A percentile compares a stretch with the other conserved stretches of the same genome.
Conservation (phyloP, 2,888 invertebrate genomes). For the Parnassius apollo region DNA sequence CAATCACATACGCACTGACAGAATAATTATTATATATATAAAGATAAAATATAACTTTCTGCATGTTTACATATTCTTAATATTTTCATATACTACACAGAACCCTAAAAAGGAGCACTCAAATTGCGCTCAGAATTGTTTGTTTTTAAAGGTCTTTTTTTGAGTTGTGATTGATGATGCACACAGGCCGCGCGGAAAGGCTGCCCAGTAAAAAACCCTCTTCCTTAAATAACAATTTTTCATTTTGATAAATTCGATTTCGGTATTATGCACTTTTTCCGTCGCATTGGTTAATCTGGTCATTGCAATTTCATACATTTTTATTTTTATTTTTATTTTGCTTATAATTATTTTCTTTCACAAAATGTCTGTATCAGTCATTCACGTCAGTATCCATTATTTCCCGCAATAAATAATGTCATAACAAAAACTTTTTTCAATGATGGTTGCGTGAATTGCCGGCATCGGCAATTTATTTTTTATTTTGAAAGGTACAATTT, state of each 20-base stretch:
- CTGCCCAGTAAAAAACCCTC: constrained; percentile 47
- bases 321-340: constrained; percentile 25
- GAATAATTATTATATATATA: too few relatives aligned
- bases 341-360: constrained; percentile 23
- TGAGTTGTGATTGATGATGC: constrained; percentile 54
- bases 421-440: constrained; percentile 15
- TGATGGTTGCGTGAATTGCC: constrained; percentile 24
- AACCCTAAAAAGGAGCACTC: constrained; percentile 29
- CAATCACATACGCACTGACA: too few relatives aligned
- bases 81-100: neutral
- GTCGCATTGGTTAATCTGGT: constrained; percentile 24
- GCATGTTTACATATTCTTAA: too few relatives aligned
- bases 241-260: constrained; percentile 57
- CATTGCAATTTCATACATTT: constrained; percentile 23
- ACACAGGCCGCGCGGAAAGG: constrained; percentile 45
- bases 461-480: constrained; percentile 58
- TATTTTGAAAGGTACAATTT: constrained; percentile 35
- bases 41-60: too few relatives aligned
- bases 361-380: constrained; percentile 22
- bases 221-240: constrained; percentile 66
- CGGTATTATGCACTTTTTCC: constrained; percentile 39
- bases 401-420: constrained; percentile 27
- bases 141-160: constrained; percentile 53
- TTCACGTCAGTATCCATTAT: constrained; percentile 24
- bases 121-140: constrained; percentile 48